A percentile compares a stretch with the other conserved stretches of the same genome.
These are phyloP conservation scores for Phymastichus coffea DNA, from an alignment of 1,140 invertebrate species.

Conservation along the genomic window DNA sequence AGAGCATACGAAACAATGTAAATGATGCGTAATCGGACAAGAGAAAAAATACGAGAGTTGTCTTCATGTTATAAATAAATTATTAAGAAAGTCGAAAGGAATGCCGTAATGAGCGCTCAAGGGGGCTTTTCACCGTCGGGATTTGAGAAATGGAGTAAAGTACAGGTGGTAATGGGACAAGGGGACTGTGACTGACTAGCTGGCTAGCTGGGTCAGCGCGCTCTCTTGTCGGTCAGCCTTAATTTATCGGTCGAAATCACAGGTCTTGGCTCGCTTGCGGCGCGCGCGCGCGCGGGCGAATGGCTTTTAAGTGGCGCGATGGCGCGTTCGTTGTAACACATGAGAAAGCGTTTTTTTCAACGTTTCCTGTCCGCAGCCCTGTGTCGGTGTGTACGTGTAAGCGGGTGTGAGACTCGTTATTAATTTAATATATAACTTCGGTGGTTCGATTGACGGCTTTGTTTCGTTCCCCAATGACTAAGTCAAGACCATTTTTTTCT, in stretches of 20 bases:
- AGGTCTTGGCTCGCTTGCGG: conserved; percentile 27
- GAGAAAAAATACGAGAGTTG: no score
- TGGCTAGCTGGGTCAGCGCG: not conserved
- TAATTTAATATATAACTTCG: not conserved
- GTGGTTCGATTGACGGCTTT: no score
- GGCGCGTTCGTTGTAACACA: conserved; percentile 30
- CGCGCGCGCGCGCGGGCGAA: no score
- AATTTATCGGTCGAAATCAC: conserved; percentile 46
- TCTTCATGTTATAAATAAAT: no score
- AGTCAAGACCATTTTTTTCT: no score
- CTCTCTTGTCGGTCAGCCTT: conserved; percentile 24
- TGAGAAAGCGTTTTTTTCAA: conserved; percentile 28
- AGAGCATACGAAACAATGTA: no score
- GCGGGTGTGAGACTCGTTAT: not conserved
- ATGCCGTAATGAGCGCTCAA: conserved; percentile 33
- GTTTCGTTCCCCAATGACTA: no score
- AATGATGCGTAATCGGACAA: no score
- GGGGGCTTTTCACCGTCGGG: conserved; percentile 39
- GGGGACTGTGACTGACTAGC: not conserved
- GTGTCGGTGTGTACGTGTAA: not conserved
- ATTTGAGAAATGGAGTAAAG: conserved; percentile 43
- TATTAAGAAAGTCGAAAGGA: no score
- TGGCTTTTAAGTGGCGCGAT: conserved; percentile 29
- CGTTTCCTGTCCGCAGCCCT: not conserved
- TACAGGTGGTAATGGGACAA: conserved; percentile 30